Percentiles rank a stretch among this genome's conserved stretches.
phyloP scores from a whole-genome alignment of 2,113 vertebrate genomes.

The Podiceps cristatus region DNA sequence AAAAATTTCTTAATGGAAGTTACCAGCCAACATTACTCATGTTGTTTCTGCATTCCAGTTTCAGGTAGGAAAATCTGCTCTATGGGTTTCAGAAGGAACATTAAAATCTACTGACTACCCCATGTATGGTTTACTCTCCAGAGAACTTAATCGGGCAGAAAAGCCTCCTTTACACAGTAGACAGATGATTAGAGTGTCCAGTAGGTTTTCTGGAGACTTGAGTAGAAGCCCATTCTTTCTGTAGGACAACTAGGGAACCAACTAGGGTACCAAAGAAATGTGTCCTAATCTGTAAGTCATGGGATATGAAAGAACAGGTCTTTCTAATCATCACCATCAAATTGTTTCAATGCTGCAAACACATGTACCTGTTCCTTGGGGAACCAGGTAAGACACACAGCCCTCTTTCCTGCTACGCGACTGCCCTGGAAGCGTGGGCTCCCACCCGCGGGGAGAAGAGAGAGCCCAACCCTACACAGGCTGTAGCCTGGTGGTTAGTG shows the following conservation, averaged over 20 bases:
- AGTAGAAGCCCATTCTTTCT: neutral
- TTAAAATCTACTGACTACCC: neutral
- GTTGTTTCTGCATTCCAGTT: neutral
- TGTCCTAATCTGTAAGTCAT: neutral
- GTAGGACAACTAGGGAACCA: neutral
- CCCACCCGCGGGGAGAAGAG: rapidly evolving
- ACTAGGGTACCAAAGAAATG: neutral
- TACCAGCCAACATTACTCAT: neutral
- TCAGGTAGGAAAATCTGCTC: neutral
- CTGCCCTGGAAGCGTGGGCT: neutral
- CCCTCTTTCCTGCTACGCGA: neutral
- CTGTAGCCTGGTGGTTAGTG: neutral
- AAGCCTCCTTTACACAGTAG: neutral
- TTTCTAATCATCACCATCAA: neutral
- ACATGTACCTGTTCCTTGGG: neutral
- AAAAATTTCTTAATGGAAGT: neutral
- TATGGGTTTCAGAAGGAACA: neutral
- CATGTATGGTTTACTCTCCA: neutral
- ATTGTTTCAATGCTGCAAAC: neutral
- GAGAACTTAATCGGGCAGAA: neutral
- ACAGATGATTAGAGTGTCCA: neutral
- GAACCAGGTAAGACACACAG: neutral
- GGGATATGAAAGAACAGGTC: neutral
- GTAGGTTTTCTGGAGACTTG: neutral
- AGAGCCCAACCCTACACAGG: neutral